Conservation (phyloP, 2,888 invertebrate genomes). For the Drepana falcataria region DNA sequence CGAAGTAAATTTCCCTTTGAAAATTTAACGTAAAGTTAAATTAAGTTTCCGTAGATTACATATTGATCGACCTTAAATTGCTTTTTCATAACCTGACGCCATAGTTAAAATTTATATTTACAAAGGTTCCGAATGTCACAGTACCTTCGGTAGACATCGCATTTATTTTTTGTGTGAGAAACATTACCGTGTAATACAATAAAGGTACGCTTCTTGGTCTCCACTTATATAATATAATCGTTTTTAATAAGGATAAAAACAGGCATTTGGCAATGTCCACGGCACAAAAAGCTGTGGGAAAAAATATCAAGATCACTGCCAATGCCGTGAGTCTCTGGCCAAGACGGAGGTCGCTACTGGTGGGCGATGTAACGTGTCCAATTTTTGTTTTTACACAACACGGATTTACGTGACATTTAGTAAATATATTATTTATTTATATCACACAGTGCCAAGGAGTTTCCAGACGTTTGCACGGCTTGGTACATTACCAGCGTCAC, state of each 20-base stretch:
- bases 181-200: conserved; percentile 41
- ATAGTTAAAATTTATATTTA: conserved; percentile 28
- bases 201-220: conserved; percentile 29
- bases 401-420: conserved; percentile 9
- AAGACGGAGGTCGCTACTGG: conserved; percentile 29
- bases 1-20: conserved; percentile 11
- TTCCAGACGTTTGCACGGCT: not conserved
- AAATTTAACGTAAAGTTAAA: conserved; percentile 25
- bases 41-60: conserved; percentile 27
- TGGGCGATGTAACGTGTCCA: not conserved
- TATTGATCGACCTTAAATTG: conserved; percentile 32
- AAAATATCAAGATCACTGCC: conserved; percentile 71
- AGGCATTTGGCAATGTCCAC: conserved; percentile 38
- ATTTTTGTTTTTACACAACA: not conserved
- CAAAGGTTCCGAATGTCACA: conserved; percentile 27
- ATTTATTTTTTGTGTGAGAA: conserved; percentile 33
- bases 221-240: conserved; percentile 27
- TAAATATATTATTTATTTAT: not conserved
- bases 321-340: conserved; percentile 50
- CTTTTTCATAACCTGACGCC: conserved; percentile 26
- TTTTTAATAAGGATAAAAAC: conserved; percentile 38
- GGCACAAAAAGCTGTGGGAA: conserved; percentile 36
- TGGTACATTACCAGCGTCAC: no score
- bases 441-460: no score
- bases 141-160: conserved; percentile 15